Evolutionary conservation across 2,113 vertebrate species (phyloP), one percentile per base, ranked within the genome.

Genomic region (Chamaea fasciata): DNA sequence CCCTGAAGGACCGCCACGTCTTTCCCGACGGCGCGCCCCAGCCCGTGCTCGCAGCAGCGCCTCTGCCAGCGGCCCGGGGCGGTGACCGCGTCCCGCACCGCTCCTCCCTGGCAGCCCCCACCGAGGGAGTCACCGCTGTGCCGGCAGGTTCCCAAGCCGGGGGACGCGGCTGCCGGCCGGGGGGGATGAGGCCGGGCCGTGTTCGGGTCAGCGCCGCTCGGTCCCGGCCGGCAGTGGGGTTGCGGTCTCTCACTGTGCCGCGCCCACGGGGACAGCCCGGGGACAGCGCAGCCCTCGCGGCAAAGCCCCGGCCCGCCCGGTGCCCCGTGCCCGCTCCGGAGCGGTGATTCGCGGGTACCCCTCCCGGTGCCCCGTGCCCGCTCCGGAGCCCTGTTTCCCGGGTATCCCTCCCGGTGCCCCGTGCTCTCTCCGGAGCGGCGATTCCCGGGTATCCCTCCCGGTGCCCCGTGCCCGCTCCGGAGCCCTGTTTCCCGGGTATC

Each of bases 341-440:
- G 47, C 18, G 9, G 1, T 1, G 30, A 4, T 31, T 1, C 1
- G 6, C 7, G 21, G 4, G 19, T 2, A 12, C 22, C 47, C 7
- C 27, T 8, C 26, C 67, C n/a, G 2, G 68, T 4, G 46, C 26
- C 18, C 67, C n/a, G 35, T 41, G 35, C 39, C 39, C 23, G 16
- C 22, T n/a, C 37, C 7, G 30, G 52, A 27, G 30, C 9, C 17
- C 18, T 0, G 13, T 4, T 28, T 3, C 1, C 39, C 5, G 11
- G 6, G 70, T 4, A n/a, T 56, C 52, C 11, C 22, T 6, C 30
- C 50, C 26, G 13, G 39, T 10, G 9, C 39, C 39, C 62, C 5
- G 16, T 41, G 69, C 39, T 30, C 39, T 16, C 70, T 56, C 23
- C 31, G 13, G 41, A 35, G 53, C 19, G 26, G 5, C 4, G 17